These are phyloP conservation scores for Sorex maritimensis DNA, from an alignment of 2,797 vertebrate genomes.

Conservation along the genomic window DNA sequence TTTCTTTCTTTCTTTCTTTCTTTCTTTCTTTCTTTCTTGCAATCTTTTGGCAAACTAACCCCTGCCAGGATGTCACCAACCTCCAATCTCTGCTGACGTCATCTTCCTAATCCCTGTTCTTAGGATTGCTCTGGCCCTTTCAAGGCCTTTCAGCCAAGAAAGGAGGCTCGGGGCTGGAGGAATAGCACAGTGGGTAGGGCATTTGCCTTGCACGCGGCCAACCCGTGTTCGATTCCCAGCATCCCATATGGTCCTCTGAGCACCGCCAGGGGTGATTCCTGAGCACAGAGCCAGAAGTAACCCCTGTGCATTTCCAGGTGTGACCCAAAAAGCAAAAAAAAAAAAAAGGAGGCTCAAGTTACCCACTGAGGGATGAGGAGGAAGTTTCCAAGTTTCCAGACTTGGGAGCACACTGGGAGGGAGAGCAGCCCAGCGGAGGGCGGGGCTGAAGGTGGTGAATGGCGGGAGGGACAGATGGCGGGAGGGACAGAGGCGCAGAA, in stretches of 20 bases:
- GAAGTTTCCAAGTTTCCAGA: constrained; percentile 56
- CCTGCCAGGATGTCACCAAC: not conserved
- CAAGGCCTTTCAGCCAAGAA: not conserved
- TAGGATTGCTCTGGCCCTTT: no score
- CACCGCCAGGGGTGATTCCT: no score
- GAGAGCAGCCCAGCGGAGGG: not conserved
- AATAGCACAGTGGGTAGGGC: no score
- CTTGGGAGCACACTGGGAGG: not conserved
- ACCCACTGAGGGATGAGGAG: not conserved
- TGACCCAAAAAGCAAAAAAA: no score
- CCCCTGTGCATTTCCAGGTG: no score
- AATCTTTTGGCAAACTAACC: not conserved
- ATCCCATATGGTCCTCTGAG: no score
- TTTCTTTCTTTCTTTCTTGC: not conserved
- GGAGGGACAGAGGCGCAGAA: not conserved
- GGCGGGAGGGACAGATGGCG: not conserved
- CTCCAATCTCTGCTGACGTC: not conserved
- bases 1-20: not conserved
- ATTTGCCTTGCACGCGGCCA: no score
- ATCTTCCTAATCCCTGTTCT: not conserved
- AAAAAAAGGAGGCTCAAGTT: not conserved
- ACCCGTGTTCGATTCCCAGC: no score
- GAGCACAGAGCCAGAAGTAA: no score
- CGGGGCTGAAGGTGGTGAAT: accelerated
- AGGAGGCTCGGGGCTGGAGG: not conserved